Evolutionary conservation across 2,888 invertebrate species (phyloP).

Genomic region (Pimpla rufipes): DNA sequence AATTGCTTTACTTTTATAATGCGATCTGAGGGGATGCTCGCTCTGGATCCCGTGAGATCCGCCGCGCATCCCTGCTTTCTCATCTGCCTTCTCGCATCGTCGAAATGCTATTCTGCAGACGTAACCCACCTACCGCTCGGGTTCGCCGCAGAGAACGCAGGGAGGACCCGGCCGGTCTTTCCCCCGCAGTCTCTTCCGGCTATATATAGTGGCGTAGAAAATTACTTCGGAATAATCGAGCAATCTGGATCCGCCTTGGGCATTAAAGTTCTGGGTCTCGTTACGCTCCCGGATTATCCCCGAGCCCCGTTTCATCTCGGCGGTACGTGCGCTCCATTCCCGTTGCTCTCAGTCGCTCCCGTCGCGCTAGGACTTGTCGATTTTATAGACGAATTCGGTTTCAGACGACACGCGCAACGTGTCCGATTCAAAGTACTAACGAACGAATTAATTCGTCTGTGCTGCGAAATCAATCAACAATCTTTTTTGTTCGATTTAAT

Average conservation of each 20-base stretch:
- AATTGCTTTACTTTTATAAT: slow-evolving; percentile 43
- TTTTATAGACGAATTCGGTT: slow-evolving; percentile 47
- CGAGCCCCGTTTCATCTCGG: slow-evolving; percentile 47
- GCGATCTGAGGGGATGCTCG: background rate
- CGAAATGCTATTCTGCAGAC: background rate
- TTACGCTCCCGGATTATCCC: slow-evolving; percentile 64
- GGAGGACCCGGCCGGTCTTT: background rate
- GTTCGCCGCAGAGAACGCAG: slow-evolving; percentile 18
- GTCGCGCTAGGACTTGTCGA: background rate
- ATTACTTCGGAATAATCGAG: slow-evolving; percentile 68
- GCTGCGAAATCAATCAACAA: background rate
- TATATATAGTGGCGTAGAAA: slow-evolving; percentile 44
- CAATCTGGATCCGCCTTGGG: slow-evolving; percentile 63
- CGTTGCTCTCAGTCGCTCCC: slow-evolving; percentile 12
- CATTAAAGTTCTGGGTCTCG: slow-evolving; percentile 62
- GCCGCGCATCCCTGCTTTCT: background rate
- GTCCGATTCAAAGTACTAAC: background rate
- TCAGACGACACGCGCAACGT: background rate
- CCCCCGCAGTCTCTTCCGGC: slow-evolving; percentile 1
- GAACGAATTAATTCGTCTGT: background rate
- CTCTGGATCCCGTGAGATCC: background rate
- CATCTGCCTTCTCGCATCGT: background rate
- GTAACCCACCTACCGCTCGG: slow-evolving; percentile 9
- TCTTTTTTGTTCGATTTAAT: too few species aligned
- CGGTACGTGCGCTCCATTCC: slow-evolving; percentile 40